Evolutionary conservation across 2,113 vertebrate species (phyloP), one percentile per base, ranked within the genome.

Genomic region (Aegithalos caudatus): DNA sequence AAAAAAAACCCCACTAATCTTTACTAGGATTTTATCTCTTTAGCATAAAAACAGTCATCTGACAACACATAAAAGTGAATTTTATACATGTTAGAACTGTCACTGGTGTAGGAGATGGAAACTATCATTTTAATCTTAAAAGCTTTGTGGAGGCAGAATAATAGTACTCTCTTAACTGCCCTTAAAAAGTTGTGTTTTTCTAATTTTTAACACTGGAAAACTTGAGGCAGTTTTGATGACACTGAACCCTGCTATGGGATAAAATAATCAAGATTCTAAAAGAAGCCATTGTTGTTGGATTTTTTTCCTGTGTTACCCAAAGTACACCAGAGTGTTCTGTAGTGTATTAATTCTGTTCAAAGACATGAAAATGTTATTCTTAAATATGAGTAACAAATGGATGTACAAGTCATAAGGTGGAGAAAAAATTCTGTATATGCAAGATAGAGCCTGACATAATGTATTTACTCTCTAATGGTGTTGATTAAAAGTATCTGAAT

Each of bases 141-240:
- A 96, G 94, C 94, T 93, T 92, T 88, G 82, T 95, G 94, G 86
- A 95, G 95, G 92, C 92, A 96, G 94, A 74, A 86, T 95, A 92
- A 92, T 62, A 74, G 72, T 80, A 66, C 56, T 70, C 71, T 95
- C 64, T 83, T 88, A 95, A 90, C 80, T 90, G 86, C 56, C 92
- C 91, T 94, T 96, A 93, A 97, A 94, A 93, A 94, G 92, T 77
- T 86, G 82, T n/a, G 64, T 93, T 94, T 86, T 91, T 25, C 84
- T 85, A 1, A 0, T 81, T 86, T 91, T 83, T 86, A 85, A 80
- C 14, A 29, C 38, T 62, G 94, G 86, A 92, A 88, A 88, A 86
- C 82, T 88, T 83, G 80, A 61, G 93, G 82, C 54, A 73, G 50
- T 93, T 94, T 73, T 81, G 79, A 86, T 94, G 86, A n/a, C 51